Percentiles rank a stretch among this genome's conserved stretches.
Conservation (phyloP, 1,140 invertebrate species). For the Bicyclus anynana region DNA sequence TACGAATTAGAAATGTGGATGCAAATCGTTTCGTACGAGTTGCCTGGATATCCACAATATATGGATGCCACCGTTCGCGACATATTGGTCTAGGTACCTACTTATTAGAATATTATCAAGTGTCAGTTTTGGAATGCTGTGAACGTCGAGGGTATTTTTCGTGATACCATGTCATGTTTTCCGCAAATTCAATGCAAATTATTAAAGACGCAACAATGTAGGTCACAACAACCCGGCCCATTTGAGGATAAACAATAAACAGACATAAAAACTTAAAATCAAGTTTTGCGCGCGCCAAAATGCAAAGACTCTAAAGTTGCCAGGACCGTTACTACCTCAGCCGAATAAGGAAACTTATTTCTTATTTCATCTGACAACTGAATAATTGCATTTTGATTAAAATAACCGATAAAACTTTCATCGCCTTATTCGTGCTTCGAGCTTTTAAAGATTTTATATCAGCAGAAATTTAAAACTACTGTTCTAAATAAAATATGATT, state of each 20-base stretch:
- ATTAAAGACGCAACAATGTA: too few species aligned
- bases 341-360: constrained; percentile 3
- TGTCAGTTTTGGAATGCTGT: too few species aligned
- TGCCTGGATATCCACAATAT: too few species aligned
- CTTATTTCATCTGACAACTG: background rate
- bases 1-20: too few species aligned
- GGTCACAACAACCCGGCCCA: background rate
- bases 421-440: constrained; percentile 2
- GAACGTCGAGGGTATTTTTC: too few species aligned
- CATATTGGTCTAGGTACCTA: too few species aligned
- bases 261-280: background rate
- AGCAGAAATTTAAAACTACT: background rate
- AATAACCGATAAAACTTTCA: background rate
- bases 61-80: too few species aligned
- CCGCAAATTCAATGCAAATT: too few species aligned
- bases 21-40: too few species aligned
- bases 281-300: background rate
- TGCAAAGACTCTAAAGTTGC: background rate
- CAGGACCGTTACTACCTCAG: background rate
- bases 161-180: too few species aligned
- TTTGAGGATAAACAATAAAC: background rate
- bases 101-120: too few species aligned
- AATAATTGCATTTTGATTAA: constrained; percentile 12
- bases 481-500: too few species aligned
- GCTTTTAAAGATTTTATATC: constrained; percentile 2